Base-by-base conservation (phyloP, 23 tunicate genomes). In the Aplidium turbinatum region DNA sequence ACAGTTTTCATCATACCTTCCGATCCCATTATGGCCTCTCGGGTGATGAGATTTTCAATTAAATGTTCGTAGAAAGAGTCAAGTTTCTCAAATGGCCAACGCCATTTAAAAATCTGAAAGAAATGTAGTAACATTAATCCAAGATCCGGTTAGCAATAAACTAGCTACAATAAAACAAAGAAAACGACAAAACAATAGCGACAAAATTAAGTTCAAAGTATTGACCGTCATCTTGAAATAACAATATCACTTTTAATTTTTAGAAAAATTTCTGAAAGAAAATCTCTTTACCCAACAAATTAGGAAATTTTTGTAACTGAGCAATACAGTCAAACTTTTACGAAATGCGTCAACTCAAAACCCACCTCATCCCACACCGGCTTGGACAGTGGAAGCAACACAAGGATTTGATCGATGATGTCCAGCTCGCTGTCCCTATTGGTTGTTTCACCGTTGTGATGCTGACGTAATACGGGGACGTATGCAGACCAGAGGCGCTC, bases 401-500 rank as follows among this genome's bases (percentile, higher is more conserved):
- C 30, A 40, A 82, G 19, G 18, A 66, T 81, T 64, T 89, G 85
- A 28, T 85, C 69, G 24, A 89, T 38, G 24, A 89, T 66, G 24
- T 82, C 81, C 29, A 76, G 58, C 27, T 82, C 60, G 5, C 75
- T 73, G 1, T 24, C 32, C 4, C 31, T 53, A 61, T 56, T 69
- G 21, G 53, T 20, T 1, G 53, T 60, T 18, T 52, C 76, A 29
- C 78, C 61, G 11, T 42, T 34, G 57, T 82, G 47, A 60, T 78
- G 89, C 6, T 58, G 62, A 33, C 78, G 64, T 20, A 89, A 55
- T 78, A 89, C 16, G 38, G 83, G 79, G 21, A 89, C n/a, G 76
- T 89, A 89, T 28, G 77, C 35, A 21, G 66, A 31, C 96, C 96
- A 89, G 6, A 82, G 53, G 35, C n/a, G 53, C 57, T 80, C 96